phyloP scores from a whole-genome alignment of 1,140 invertebrate species.

The Liolophura sinensis region DNA sequence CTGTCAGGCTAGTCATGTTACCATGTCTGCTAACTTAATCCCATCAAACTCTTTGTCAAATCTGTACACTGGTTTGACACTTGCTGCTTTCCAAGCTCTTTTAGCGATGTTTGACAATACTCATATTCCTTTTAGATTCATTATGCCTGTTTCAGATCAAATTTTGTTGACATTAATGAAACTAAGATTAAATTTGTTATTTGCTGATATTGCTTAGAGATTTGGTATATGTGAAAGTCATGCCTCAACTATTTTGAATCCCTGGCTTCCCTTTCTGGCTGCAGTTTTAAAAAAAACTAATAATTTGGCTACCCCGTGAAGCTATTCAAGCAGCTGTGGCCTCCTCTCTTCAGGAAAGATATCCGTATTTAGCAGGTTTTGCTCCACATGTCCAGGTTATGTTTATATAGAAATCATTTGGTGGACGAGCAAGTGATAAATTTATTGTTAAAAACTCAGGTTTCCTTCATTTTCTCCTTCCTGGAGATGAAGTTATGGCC shows the following conservation, averaged over 20 bases:
- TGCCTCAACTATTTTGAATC: too few relatives aligned
- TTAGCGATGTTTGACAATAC: too few relatives aligned
- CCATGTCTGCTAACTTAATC: too few relatives aligned
- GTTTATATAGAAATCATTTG: constrained; percentile 20
- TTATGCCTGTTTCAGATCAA: too few relatives aligned
- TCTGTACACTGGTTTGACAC: too few relatives aligned
- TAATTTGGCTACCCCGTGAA: constrained; percentile 19
- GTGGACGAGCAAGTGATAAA: constrained; percentile 19
- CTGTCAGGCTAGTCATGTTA: too few relatives aligned
- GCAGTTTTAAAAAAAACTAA: neutral
- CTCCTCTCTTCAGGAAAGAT: constrained; percentile 11
- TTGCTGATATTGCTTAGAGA: constrained; percentile 2
- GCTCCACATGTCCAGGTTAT: constrained; percentile 16
- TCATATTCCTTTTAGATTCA: too few relatives aligned
- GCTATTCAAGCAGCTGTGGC: constrained; percentile 11
- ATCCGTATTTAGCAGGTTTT: constrained; percentile 18
- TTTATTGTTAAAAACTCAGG: constrained; percentile 21
- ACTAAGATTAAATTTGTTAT: constrained; percentile 1
- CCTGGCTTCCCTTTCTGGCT: too few relatives aligned
- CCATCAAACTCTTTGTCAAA: too few relatives aligned
- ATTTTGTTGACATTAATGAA: too few relatives aligned
- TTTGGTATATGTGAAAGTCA: too few relatives aligned
- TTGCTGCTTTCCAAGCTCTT: too few relatives aligned
- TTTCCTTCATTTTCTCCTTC: constrained; percentile 13
- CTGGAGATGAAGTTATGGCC: constrained; percentile 19